Conservation (phyloP, 2,888 invertebrate species). For the Hecatera dysodea region DNA sequence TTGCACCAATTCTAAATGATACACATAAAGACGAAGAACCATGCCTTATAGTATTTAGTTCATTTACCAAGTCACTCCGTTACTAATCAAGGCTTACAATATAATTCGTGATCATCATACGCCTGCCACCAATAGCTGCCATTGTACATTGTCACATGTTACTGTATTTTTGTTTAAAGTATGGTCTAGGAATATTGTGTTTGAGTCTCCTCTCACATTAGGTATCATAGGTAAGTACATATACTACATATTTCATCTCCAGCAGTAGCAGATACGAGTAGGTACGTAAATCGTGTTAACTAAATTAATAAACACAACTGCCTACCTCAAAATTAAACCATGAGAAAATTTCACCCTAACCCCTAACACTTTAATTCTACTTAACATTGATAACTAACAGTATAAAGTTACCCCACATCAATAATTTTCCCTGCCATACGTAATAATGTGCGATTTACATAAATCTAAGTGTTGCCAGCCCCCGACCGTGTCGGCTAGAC, state of each 20-base stretch:
- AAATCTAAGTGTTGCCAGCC: slow-evolving; percentile 61
- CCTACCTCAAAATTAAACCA: slow-evolving; percentile 26
- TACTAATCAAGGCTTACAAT: too few species aligned
- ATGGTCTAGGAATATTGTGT: not conserved
- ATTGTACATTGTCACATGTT: too few species aligned
- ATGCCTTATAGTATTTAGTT: too few species aligned
- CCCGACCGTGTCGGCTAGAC: slow-evolving; percentile 52
- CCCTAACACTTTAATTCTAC: slow-evolving; percentile 63
- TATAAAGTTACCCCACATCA: slow-evolving; percentile 57
- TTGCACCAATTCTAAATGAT: too few species aligned
- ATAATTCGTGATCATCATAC: too few species aligned
- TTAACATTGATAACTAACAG: slow-evolving; percentile 62
- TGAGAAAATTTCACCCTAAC: slow-evolving; percentile 38
- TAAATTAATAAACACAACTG: not conserved
- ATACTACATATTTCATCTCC: not conserved
- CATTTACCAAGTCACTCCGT: too few species aligned
- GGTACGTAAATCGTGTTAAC: not conserved
- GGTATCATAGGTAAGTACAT: too few species aligned
- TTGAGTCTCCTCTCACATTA: not conserved
- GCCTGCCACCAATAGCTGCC: too few species aligned
- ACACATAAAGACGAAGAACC: too few species aligned
- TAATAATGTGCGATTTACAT: slow-evolving; percentile 66
- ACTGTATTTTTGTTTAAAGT: too few species aligned
- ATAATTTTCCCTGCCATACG: slow-evolving; percentile 57
- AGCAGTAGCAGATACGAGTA: not conserved